Evolutionary conservation across 2,113 vertebrate species (phyloP), one percentile per base, ranked within the genome.

Genomic region (Oxygymnocypris stewartii): DNA sequence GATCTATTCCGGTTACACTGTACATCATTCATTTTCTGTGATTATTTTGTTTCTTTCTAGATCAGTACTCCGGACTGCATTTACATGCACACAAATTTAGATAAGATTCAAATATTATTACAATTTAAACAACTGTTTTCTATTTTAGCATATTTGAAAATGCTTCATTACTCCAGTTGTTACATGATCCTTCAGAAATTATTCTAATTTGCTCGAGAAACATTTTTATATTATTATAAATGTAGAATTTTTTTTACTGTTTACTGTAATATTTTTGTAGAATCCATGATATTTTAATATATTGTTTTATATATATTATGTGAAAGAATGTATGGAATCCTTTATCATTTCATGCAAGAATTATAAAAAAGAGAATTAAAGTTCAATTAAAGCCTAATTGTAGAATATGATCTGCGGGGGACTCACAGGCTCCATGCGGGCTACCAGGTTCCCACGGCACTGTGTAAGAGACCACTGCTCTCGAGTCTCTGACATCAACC

Each of bases 1-100:
- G 37, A 23, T 35, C 47, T 35, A 49, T 31, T 35, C 7, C 2
- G 25, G 47, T 35, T 54, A 35, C 47, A 14, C 37, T 73, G 69
- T 23, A 73, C 37, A 73, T 73, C 69, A n/a, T 23, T 73, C 69
- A 73, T 42, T 37, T 73, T 42, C 69, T 20, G 18, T 71, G 69
- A 67, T 67, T 16, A 7, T 31, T 35, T 69, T 35, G 2, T 35
- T 31, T 69, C 14, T 69, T 35, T 69, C 6, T 69, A 16, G 14
- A 73, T 37, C 69, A 23, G 18, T 40, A 73, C 35, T 23, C 4
- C 3, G 23, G 16, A 37, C 67, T 37, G 1, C 16, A 3, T 73
- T 73, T 6, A n/a, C 37, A 42, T 73, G 69, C 69, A 12, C 31
- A 73, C 40, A 73, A 73, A 40, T 73, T 5, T 11, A 23, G 69